Evolutionary conservation across 2,888 invertebrate species (phyloP), one percentile per base, ranked within the genome.

Genomic region (Melieria crassipennis): DNA sequence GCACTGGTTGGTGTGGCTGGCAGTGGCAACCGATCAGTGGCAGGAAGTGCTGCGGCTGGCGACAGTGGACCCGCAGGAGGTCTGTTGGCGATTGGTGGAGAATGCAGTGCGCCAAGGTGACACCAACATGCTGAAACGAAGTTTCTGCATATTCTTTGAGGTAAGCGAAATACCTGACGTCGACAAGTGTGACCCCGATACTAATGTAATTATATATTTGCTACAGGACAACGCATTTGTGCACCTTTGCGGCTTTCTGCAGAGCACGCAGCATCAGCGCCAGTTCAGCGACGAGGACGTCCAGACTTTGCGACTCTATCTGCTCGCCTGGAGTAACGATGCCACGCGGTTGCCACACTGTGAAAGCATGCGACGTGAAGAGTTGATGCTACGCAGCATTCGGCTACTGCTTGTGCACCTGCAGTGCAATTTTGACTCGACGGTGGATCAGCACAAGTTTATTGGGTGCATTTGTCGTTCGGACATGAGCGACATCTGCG

Each of bases 111-210:
- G 86, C 13, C 87, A 87, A 45, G 89, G 91, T 10, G 91, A 90
- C 78, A 86, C 91, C 6, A 87, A 88, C 55, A 91, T 91, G 0
- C 81, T 94, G 43, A 88, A 89, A 63, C 90, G 91, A 78, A 91
- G 93, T 73, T 90, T 92, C 80, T 85, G 89, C 61, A 90, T 94
- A 77, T 94, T 94, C 84, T 89, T 92, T 85, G 90, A 91, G 77
- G 91, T 92, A 68, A 91, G 89, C 82, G 89, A 91, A 10, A 6
- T 45, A 13, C 1, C 7, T 7, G 10, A 43, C 7, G 9, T 48
- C 30, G 11, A 42, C 3, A 45, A 57, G 10, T 48, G 16, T 7
- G 47, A 4, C 55, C 43, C 11, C n/a, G 13, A 64, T 50, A 50
- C 48, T 30, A n/a, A 62, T 43, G 11, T 9, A 3, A 3, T 11